Evolutionary conservation across 1,140 invertebrate genomes (phyloP).

Genomic region (Leptestheria dahalacensis): DNA sequence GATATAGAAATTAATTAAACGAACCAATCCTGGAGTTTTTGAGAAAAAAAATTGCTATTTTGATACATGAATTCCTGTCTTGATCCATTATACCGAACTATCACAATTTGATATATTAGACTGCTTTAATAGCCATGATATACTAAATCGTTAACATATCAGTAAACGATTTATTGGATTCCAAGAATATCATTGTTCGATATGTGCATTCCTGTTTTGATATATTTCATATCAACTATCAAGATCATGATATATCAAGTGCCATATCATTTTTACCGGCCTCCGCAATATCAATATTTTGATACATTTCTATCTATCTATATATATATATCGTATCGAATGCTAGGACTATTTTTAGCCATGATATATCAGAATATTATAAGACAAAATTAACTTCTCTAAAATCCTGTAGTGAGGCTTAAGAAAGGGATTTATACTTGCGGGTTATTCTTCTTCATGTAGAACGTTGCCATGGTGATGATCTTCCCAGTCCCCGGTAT

Average conservation of each 20-base stretch:
- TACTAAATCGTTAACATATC: background rate
- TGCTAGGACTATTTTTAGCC: too few relatives aligned
- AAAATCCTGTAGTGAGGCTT: background rate
- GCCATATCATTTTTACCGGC: too few relatives aligned
- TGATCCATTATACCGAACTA: background rate
- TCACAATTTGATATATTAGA: background rate
- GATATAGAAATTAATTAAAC: too few relatives aligned
- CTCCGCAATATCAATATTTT: too few relatives aligned
- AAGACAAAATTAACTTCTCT: background rate
- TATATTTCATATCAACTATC: background rate
- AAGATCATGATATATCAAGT: too few relatives aligned
- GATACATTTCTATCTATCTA: too few relatives aligned
- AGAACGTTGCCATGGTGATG: constrained; percentile 8
- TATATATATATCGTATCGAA: too few relatives aligned
- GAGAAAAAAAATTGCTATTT: background rate
- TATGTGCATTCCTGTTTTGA: too few relatives aligned
- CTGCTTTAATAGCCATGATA: background rate
- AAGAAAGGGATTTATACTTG: background rate
- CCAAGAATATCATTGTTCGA: too few relatives aligned
- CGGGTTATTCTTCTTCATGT: constrained; percentile 7
- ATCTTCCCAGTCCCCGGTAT: constrained; percentile 14
- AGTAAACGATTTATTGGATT: background rate
- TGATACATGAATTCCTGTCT: background rate
- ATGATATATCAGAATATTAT: too few relatives aligned
- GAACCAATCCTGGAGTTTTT: too few relatives aligned